Base-by-base conservation (phyloP, 2,113 vertebrate genomes). In the Orthonyx spaldingii region DNA sequence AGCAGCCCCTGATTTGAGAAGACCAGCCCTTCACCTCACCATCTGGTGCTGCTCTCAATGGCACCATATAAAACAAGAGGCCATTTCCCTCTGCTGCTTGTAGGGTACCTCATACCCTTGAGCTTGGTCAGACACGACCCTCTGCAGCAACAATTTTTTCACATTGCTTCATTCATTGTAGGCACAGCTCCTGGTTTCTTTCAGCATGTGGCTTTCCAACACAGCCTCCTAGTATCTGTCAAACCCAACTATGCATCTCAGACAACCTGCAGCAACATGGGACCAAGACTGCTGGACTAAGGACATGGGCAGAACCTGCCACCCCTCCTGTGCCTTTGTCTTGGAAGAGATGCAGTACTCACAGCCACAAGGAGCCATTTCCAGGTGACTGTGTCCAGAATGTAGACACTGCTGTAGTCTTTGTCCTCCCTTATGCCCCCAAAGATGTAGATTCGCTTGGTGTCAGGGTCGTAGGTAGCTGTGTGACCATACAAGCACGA, bases 301-400 rank as follows among this genome's bases (percentile, higher is more conserved):
- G 35, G 59, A 74, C 27, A 55, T 0, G 0, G 44, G 26, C 79
- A 88, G 55, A 52, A 66, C 35, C 37, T 90, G 42, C 35, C 47
- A 56, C 47, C 35, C 27, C 26, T 60, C 32, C 28, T 30, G 16
- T 24, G 17, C 56, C 81, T 93, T 32, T 77, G 14, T 63, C 56
- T 63, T 52, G 27, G 27, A 92, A 84, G 37, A 87, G 26, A 27
- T 75, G 41, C 46, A 55, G n/a, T 96, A 98, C 98, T 97, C 95
- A 99, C 99, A 91, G 96, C 86, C 78, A 99, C 91, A 20, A 96
- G 94, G 57, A 97, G 98, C 99, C 99, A 99, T 61, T 98, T 99
- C 99, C 99, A 99, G 89, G 97, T 98, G 86, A 97, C 57, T 10
- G 98, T 99, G 94, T 98, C 97, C 56, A 99, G 97, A 94, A 99